These are phyloP conservation scores for Campoletis sonorensis DNA, from an alignment of 1,140 invertebrate species.

Conservation along the genomic window DNA sequence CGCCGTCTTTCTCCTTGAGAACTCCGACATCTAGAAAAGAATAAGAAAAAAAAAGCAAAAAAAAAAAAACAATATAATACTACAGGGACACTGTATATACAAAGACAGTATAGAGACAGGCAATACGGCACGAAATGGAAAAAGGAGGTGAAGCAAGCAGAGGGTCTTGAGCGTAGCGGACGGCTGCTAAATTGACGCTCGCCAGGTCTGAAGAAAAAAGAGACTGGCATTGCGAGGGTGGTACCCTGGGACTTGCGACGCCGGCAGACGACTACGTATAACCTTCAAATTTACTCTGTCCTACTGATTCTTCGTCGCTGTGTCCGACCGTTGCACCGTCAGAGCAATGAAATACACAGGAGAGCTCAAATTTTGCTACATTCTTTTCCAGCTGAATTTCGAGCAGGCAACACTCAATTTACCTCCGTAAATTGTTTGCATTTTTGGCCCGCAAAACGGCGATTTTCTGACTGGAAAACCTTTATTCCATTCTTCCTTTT, in stretches of 20 bases:
- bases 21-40: neutral
- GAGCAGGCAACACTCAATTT: neutral
- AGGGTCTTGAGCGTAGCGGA: slow-evolving; percentile 31
- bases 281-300: slow-evolving; percentile 58
- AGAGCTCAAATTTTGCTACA: neutral
- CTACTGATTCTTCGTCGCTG: slow-evolving; percentile 12
- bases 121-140: slow-evolving; percentile 14
- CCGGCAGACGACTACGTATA: slow-evolving; percentile 48
- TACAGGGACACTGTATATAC: slow-evolving; percentile 22
- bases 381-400: no score
- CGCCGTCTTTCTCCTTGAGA: slow-evolving; percentile 17
- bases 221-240: slow-evolving; percentile 3
- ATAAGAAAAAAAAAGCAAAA: neutral
- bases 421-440: neutral
- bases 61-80: slow-evolving; percentile 18
- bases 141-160: slow-evolving; percentile 24
- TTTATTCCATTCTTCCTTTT: neutral
- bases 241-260: slow-evolving; percentile 26
- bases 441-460: neutral
- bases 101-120: slow-evolving; percentile 32
- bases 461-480: neutral
- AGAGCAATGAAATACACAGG: neutral
- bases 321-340: neutral
- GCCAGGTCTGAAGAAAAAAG: slow-evolving; percentile 15
- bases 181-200: slow-evolving; percentile 48